Conservation (phyloP, 2,888 invertebrate genomes). For the Metacarcinus magister region DNA sequence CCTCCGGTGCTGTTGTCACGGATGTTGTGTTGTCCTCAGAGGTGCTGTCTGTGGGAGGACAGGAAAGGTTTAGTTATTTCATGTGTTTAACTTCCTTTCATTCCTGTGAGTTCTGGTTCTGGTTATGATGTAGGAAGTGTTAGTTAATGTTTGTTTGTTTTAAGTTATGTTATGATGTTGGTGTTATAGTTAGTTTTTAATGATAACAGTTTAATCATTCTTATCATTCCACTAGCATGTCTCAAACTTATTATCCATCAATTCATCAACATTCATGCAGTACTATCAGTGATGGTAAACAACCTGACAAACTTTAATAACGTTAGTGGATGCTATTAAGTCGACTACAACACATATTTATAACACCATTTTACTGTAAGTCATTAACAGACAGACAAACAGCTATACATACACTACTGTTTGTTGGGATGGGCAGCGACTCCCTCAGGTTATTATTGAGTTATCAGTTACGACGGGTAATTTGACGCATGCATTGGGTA, state of each 20-base stretch:
- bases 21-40: background rate
- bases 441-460: constrained; percentile 61
- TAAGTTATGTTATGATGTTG: background rate
- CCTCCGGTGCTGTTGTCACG: constrained; percentile 43
- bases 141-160: background rate
- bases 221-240: background rate
- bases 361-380: background rate
- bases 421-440: constrained; percentile 21
- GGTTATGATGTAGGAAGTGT: background rate
- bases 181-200: background rate
- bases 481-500: constrained; percentile 68
- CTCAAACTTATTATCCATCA: background rate
- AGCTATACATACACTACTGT: constrained; percentile 72
- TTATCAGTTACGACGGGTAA: constrained; percentile 67
- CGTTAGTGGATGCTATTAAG: constrained; percentile 16
- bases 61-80: background rate
- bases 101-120: background rate
- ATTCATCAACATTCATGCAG: background rate
- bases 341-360: background rate
- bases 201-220: background rate
- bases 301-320: background rate
- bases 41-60: background rate
- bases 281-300: background rate
- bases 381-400: constrained; percentile 6
- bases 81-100: background rate